Percentiles rank a stretch among this genome's conserved stretches.
Evolutionary conservation across 2,888 invertebrate genomes (phyloP).

Genomic region (Galerucella pusilla): DNA sequence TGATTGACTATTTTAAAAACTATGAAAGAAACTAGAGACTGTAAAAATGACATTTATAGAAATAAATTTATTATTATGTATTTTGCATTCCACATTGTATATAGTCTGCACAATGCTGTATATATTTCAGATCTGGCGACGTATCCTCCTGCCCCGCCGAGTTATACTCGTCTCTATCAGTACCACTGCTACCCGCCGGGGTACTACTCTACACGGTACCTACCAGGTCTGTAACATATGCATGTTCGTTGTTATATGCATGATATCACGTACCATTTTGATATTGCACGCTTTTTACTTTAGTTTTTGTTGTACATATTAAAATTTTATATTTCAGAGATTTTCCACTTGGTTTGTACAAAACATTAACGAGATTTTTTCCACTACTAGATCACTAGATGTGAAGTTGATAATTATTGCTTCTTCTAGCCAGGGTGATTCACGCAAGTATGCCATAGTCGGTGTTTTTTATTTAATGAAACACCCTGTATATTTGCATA

Average conservation of each 20-base stretch:
- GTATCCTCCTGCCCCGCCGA: constrained; percentile 68
- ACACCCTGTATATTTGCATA: too few species aligned
- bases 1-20: too few species aligned
- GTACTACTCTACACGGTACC: constrained; percentile 61
- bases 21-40: too few species aligned
- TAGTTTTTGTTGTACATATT: constrained; percentile 11
- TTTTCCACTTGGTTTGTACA: neutral
- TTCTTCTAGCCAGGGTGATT: too few species aligned
- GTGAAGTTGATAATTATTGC: too few species aligned
- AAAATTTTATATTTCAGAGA: constrained; percentile 1
- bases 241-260: constrained; percentile 50
- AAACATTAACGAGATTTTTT: too few species aligned
- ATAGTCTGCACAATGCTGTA: constrained; percentile 50
- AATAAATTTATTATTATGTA: neutral
- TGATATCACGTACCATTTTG: constrained; percentile 26
- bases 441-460: too few species aligned
- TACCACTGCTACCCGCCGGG: constrained; percentile 69
- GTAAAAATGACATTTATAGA: too few species aligned
- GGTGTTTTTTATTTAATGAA: too few species aligned
- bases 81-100: constrained; percentile 42
- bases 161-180: constrained; percentile 73
- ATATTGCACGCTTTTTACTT: constrained; percentile 18
- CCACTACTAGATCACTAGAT: too few species aligned
- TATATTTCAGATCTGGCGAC: constrained; percentile 73
- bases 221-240: constrained; percentile 61